phyloP scores from a whole-genome alignment of 2,888 invertebrate species.

The Exephanes ischioxanthus region DNA sequence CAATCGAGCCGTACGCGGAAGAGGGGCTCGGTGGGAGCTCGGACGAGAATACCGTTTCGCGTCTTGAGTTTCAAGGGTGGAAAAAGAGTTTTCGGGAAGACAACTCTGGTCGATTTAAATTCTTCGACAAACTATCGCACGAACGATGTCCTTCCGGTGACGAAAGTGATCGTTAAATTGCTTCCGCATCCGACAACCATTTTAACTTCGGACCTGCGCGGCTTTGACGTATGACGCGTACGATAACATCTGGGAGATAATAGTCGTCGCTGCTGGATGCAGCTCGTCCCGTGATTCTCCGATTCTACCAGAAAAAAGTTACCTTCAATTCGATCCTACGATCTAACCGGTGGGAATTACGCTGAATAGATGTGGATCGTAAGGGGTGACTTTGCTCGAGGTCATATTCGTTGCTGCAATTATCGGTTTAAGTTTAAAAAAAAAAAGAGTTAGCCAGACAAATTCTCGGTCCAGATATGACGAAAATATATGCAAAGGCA shows the following conservation, averaged over 20 bases:
- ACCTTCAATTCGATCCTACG: neutral
- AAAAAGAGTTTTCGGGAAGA: neutral
- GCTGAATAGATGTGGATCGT: neutral
- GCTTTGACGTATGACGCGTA: slow-evolving; percentile 40
- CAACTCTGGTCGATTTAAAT: neutral
- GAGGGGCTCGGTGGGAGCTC: neutral
- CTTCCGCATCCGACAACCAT: slow-evolving; percentile 53
- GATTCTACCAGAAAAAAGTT: neutral
- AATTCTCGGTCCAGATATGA: slow-evolving; percentile 7
- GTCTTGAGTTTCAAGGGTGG: too few relatives aligned
- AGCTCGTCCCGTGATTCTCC: slow-evolving; percentile 14
- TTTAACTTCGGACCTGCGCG: slow-evolving; percentile 58
- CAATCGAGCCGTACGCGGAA: neutral
- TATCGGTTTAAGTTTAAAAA: neutral
- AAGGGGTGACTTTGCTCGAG: neutral
- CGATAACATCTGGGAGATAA: slow-evolving; percentile 35
- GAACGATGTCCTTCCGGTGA: neutral
- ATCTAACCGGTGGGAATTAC: neutral
- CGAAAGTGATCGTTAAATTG: slow-evolving; percentile 17
- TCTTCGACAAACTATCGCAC: neutral
- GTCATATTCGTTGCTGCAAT: neutral
- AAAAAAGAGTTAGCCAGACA: neutral
- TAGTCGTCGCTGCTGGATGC: slow-evolving; percentile 23
- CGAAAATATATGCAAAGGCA: slow-evolving; percentile 20
- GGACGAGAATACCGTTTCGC: slow-evolving; percentile 8